Conservation (phyloP, 2,888 invertebrate genomes). For the Dasysyrphus tricinctus region DNA sequence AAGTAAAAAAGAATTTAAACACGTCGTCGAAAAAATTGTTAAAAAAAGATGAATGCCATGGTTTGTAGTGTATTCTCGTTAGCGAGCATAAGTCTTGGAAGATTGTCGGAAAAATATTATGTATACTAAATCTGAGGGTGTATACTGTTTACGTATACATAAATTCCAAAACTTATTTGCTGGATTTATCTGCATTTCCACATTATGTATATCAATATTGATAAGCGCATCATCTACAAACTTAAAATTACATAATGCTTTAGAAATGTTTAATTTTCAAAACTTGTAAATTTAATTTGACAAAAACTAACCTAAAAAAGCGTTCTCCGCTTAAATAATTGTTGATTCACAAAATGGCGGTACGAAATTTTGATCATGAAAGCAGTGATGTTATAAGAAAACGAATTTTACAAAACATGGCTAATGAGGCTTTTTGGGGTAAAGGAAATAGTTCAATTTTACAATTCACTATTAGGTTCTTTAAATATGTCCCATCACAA, state of each 20-base stretch:
- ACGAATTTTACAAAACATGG: background rate
- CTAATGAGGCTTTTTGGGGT: too few relatives aligned
- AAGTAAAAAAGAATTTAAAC: background rate
- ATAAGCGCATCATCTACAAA: background rate
- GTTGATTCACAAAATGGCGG: conserved; percentile 28
- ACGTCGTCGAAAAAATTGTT: background rate
- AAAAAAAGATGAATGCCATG: background rate
- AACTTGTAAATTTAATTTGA: background rate
- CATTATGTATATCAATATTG: background rate
- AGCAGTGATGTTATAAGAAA: conserved; percentile 1
- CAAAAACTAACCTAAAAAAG: conserved; percentile 3
- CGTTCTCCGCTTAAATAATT: background rate
- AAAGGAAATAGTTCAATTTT: too few relatives aligned
- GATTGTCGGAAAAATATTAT: background rate
- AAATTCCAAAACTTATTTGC: conserved; percentile 23
- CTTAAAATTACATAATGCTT: background rate
- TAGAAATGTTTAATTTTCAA: background rate
- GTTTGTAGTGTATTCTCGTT: background rate
- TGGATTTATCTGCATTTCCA: conserved; percentile 1
- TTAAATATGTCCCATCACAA: too few relatives aligned
- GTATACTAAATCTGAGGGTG: conserved; percentile 8
- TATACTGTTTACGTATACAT: conserved; percentile 37
- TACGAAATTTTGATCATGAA: conserved; percentile 15
- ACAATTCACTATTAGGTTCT: too few relatives aligned
- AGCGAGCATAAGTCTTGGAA: background rate